Percentiles rank a stretch among this genome's conserved stretches.
phyloP scores from a whole-genome alignment of 2,113 vertebrate species.

The Alethe castanea region DNA sequence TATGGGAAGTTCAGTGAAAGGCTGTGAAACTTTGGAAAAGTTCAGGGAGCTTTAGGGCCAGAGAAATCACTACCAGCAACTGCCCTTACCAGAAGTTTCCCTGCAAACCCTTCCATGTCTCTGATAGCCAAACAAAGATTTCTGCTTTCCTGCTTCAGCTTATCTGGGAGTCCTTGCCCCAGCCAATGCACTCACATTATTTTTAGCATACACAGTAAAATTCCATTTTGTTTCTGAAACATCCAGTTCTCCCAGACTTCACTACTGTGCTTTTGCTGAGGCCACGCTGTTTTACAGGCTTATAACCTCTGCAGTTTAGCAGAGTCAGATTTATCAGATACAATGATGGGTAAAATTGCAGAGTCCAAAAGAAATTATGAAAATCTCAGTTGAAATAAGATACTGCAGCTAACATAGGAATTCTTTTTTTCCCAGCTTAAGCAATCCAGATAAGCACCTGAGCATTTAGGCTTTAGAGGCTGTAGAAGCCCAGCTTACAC shows the following conservation, averaged over 20 bases:
- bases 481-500: neutral
- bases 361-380: slow-evolving; percentile 1
- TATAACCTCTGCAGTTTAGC: slow-evolving; percentile 10
- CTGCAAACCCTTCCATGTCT: neutral
- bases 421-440: neutral
- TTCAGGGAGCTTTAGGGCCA: neutral
- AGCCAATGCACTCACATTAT: slow-evolving; percentile 27
- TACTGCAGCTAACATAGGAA: neutral
- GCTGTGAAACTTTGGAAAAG: neutral
- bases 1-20: neutral
- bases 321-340: neutral
- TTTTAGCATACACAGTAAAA: slow-evolving; percentile 46
- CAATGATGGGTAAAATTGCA: neutral
- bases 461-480: neutral
- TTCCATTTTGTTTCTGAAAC: slow-evolving; percentile 37
- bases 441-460: neutral
- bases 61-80: neutral
- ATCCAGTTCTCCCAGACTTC: neutral
- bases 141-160: slow-evolving; percentile 47
- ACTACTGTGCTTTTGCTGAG: slow-evolving; percentile 14
- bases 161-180: neutral
- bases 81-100: neutral
- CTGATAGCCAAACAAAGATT: neutral
- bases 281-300: neutral
- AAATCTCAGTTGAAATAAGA: neutral